Evolutionary conservation across 2,113 vertebrate genomes (phyloP).

Genomic region (Leucoraja erinaceus): DNA sequence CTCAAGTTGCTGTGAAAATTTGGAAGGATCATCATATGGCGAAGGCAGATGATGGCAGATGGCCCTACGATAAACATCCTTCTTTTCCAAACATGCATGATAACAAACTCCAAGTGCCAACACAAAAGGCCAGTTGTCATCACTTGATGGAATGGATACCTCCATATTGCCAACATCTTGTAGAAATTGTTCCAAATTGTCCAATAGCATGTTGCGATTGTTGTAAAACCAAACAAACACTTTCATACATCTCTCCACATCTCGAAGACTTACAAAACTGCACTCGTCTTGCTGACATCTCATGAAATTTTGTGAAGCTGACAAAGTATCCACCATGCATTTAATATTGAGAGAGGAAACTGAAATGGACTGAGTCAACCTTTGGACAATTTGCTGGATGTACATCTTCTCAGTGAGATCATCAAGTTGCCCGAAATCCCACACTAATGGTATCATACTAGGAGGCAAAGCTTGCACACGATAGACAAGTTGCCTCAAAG

Average conservation of each 20-base stretch:
- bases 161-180: slow-evolving; percentile 28
- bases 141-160: not conserved
- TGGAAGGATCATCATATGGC: slow-evolving; percentile 49
- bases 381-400: slow-evolving; percentile 82
- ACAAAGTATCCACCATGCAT: slow-evolving; percentile 63
- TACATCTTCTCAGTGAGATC: slow-evolving; percentile 67
- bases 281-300: slow-evolving; percentile 69
- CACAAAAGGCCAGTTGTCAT: slow-evolving; percentile 73
- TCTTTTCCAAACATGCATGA: slow-evolving; percentile 78
- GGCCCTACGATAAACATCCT: slow-evolving; percentile 60
- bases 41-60: slow-evolving; percentile 60
- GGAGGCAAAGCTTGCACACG: slow-evolving; percentile 87
- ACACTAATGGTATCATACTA: slow-evolving; percentile 85
- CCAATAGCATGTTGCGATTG: slow-evolving; percentile 57
- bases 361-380: slow-evolving; percentile 47
- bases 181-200: slow-evolving; percentile 49
- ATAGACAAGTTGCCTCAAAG: slow-evolving; percentile 87
- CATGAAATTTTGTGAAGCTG: slow-evolving; percentile 81
- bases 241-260: slow-evolving; percentile 85
- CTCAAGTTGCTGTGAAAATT: slow-evolving; percentile 70
- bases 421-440: slow-evolving; percentile 92
- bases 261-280: slow-evolving; percentile 86
- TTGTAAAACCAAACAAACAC: slow-evolving; percentile 77
- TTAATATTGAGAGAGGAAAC: not conserved
- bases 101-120: slow-evolving; percentile 83